Percentiles rank a stretch among this genome's conserved stretches.
Evolutionary conservation across 2,888 invertebrate genomes (phyloP).

Genomic region (Pristionchus maxplancki): DNA sequence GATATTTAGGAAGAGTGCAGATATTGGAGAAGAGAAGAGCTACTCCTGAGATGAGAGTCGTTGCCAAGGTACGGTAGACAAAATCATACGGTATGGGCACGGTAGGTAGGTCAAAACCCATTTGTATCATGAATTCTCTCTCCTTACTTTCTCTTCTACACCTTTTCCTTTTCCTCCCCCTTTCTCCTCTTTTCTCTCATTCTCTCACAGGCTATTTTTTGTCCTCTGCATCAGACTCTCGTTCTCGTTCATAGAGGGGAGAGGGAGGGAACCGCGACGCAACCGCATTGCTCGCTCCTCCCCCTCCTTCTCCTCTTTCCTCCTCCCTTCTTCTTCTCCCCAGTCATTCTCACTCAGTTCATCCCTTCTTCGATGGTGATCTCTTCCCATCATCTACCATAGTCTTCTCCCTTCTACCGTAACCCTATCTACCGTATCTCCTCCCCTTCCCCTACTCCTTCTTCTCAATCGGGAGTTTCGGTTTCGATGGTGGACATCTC

Average conservation of each 20-base stretch:
- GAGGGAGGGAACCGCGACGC: slow-evolving; percentile 9
- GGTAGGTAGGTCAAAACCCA: not conserved
- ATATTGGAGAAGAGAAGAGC: slow-evolving; percentile 61
- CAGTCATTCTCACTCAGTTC: slow-evolving; percentile 27
- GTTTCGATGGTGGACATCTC: slow-evolving; percentile 29
- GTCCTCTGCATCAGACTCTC: slow-evolving; percentile 8
- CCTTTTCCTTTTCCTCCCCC: not conserved
- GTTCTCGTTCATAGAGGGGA: not conserved
- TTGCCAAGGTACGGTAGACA: slow-evolving; percentile 56
- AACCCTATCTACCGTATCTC: not conserved
- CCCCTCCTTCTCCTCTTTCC: too few species aligned
- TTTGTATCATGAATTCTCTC: not conserved
- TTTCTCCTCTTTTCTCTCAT: not conserved
- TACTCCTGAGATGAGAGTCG: slow-evolving; percentile 59
- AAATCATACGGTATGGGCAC: not conserved
- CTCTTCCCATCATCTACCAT: not conserved
- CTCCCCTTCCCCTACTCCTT: not conserved
- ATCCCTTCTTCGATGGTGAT: not conserved
- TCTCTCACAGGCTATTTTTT: slow-evolving; percentile 28
- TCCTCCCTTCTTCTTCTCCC: not conserved
- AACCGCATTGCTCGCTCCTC: not conserved
- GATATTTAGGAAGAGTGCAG: slow-evolving; percentile 40
- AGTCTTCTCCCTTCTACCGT: not conserved
- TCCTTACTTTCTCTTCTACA: not conserved
- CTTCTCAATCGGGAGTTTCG: slow-evolving; percentile 15